Percentiles rank a stretch among this genome's conserved stretches.
phyloP scores from a whole-genome alignment of 2,888 invertebrate species.

The Eupsilia transversa region DNA sequence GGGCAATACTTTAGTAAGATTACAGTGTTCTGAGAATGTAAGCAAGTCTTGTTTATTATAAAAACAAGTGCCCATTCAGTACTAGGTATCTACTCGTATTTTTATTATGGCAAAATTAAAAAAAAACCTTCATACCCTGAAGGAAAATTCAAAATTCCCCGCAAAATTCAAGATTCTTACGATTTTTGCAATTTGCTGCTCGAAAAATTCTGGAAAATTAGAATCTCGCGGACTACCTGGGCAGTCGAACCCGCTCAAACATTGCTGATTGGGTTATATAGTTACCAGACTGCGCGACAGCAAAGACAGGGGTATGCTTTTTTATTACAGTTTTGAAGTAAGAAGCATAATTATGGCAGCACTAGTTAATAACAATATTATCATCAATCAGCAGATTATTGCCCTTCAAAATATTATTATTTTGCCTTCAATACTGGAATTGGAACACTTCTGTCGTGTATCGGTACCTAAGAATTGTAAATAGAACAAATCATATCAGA shows the following conservation, averaged over 20 bases:
- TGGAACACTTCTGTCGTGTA: background rate
- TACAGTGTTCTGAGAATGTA: conserved; percentile 9
- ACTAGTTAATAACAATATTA: background rate
- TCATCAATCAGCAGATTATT: background rate
- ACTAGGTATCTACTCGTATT: background rate
- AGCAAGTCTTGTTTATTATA: conserved; percentile 17
- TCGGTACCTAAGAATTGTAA: background rate
- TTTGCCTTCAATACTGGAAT: background rate
- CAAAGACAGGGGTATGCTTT: background rate
- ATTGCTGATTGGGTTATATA: background rate
- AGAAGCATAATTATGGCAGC: background rate
- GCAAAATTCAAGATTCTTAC: too few species aligned
- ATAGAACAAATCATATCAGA: background rate
- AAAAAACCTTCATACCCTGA: background rate
- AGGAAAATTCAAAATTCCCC: too few species aligned
- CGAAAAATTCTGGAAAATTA: too few species aligned
- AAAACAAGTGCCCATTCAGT: conserved; percentile 26
- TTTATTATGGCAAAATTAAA: background rate
- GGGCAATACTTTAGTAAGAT: conserved; percentile 3
- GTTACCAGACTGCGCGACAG: too few species aligned
- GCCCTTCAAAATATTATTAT: background rate
- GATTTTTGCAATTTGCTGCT: too few species aligned
- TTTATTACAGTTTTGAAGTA: background rate
- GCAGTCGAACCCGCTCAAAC: too few species aligned
- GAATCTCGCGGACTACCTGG: too few species aligned